These are phyloP conservation scores for Magallana angulata DNA, from an alignment of 1,140 invertebrate species.

Conservation along the genomic window DNA sequence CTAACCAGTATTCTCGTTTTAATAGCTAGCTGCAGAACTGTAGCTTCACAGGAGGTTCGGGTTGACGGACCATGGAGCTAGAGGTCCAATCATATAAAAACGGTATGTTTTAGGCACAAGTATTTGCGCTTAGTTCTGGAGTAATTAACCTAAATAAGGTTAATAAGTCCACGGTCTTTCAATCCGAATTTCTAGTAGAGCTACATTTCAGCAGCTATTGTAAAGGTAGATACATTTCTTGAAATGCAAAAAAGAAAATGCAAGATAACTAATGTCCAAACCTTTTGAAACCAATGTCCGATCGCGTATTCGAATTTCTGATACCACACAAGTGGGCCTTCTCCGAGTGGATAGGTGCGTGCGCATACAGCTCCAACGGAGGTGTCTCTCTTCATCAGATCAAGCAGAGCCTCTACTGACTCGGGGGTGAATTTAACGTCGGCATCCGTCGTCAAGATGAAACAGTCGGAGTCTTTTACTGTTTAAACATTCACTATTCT, in stretches of 20 bases:
- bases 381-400: conserved; percentile 76
- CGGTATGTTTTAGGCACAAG: too few relatives aligned
- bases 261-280: conserved; percentile 8
- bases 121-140: too few relatives aligned
- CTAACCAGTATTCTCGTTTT: too few relatives aligned
- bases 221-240: too few relatives aligned
- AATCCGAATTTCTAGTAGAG: too few relatives aligned
- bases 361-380: conserved; percentile 76
- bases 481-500: background rate
- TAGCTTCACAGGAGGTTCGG: too few relatives aligned
- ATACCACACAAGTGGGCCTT: conserved; percentile 74
- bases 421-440: conserved; percentile 76
- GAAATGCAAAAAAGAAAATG: too few relatives aligned
- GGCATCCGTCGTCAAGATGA: conserved; percentile 76
- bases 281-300: conserved; percentile 79
- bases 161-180: too few relatives aligned
- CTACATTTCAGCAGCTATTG: too few relatives aligned
- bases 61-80: too few relatives aligned
- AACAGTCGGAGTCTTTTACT: conserved; percentile 67
- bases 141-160: too few relatives aligned
- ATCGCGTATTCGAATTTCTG: conserved; percentile 78
- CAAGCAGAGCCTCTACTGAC: conserved; percentile 75
- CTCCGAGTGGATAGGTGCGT: conserved; percentile 75
- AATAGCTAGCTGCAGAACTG: background rate
- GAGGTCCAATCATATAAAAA: too few relatives aligned